These are phyloP conservation scores for Apeira syringaria DNA, from an alignment of 2,888 invertebrate genomes.

Conservation along the genomic window DNA sequence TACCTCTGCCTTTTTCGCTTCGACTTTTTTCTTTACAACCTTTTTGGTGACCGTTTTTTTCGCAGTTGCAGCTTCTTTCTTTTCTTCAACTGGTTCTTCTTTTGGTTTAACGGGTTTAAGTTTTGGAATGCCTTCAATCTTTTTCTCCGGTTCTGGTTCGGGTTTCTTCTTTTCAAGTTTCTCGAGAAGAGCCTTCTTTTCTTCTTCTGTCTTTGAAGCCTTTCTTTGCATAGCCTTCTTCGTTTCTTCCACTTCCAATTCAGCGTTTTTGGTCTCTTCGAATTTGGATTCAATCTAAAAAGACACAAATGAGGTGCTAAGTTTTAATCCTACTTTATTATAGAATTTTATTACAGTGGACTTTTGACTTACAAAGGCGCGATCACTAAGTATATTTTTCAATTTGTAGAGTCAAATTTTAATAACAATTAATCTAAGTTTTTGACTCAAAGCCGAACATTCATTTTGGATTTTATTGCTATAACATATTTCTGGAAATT, in stretches of 20 bases:
- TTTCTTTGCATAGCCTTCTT: constrained; percentile 72
- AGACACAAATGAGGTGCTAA: background rate
- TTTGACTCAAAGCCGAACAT: no score
- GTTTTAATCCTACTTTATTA: no score
- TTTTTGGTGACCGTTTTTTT: constrained; percentile 79
- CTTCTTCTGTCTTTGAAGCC: constrained; percentile 76
- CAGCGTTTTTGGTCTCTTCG: constrained; percentile 56
- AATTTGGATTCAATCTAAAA: constrained; percentile 59
- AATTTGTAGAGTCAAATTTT: no score
- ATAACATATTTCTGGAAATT: no score
- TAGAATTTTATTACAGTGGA: no score
- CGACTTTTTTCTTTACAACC: constrained; percentile 75
- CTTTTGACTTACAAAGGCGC: no score
- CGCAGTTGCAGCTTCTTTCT: constrained; percentile 61
- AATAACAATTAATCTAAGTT: no score
- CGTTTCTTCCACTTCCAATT: constrained; percentile 75
- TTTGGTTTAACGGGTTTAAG: constrained; percentile 81
- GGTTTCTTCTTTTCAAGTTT: constrained; percentile 79
- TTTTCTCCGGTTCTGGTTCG: constrained; percentile 77
- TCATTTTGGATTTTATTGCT: no score
- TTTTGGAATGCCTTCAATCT: constrained; percentile 85
- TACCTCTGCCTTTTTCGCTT: constrained; percentile 76
- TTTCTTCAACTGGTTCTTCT: constrained; percentile 72
- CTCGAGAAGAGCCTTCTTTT: constrained; percentile 77
- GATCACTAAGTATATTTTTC: no score